A percentile compares a stretch with the other conserved stretches of the same genome.
Conservation (phyloP, 2,888 invertebrate genomes). For the Aspidiotus destructor region DNA sequence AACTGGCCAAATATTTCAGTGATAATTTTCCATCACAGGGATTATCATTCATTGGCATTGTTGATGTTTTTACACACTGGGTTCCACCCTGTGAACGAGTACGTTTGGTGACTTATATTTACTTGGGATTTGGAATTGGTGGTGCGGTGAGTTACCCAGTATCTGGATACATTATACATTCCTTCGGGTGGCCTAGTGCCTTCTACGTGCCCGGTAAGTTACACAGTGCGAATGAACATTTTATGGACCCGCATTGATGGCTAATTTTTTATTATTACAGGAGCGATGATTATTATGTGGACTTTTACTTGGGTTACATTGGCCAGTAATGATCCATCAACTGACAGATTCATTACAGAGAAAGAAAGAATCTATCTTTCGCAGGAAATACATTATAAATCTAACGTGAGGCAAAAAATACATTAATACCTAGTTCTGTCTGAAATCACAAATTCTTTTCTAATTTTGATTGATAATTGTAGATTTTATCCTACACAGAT, state of each 20-base stretch:
- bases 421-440: too few relatives aligned
- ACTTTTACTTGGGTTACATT: not conserved
- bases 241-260: too few relatives aligned
- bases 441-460: too few relatives aligned
- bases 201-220: not conserved
- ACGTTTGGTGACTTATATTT: not conserved
- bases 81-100: not conserved
- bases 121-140: not conserved
- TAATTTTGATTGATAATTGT: too few relatives aligned
- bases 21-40: not conserved
- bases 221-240: too few relatives aligned
- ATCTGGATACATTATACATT: not conserved
- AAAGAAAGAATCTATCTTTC: not conserved
- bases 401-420: too few relatives aligned
- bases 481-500: not conserved
- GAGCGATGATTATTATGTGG: not conserved
- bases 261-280: too few relatives aligned
- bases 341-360: not conserved
- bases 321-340: not conserved
- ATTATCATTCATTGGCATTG: not conserved
- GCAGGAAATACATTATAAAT: too few relatives aligned
- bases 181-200: not conserved
- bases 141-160: not conserved
- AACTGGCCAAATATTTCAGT: not conserved
- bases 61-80: not conserved